phyloP scores from a whole-genome alignment of 2,888 invertebrate genomes.

The Watsonalla binaria region DNA sequence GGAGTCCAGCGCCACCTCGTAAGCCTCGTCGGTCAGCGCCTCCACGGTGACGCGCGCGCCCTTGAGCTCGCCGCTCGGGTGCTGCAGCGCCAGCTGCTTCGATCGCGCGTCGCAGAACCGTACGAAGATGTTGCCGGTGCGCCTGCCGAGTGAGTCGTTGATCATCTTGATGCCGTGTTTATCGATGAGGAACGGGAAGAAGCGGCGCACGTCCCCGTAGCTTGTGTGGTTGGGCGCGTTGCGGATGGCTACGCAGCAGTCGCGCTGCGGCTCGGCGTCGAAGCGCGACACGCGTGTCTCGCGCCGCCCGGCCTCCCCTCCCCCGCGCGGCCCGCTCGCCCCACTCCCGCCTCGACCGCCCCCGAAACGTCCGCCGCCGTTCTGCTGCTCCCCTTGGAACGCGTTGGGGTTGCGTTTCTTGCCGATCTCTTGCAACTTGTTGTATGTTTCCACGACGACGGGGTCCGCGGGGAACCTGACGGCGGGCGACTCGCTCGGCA shows the following conservation, averaged over 20 bases:
- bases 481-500: conserved; percentile 19
- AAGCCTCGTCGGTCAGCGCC: conserved; percentile 84
- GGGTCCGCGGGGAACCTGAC: conserved; percentile 50
- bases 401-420: conserved; percentile 80
- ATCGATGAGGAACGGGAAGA: conserved; percentile 90
- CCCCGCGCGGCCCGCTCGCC: conserved; percentile 30
- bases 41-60: conserved; percentile 83
- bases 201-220: conserved; percentile 88
- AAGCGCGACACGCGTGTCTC: conserved; percentile 50
- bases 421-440: conserved; percentile 66
- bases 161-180: conserved; percentile 92
- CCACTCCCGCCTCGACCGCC: conserved; percentile 23
- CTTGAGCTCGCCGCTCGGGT: conserved; percentile 82
- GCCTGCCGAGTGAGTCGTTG: conserved; percentile 87
- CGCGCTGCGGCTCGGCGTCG: conserved; percentile 40
- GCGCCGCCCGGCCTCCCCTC: conserved; percentile 35
- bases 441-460: conserved; percentile 50
- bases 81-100: conserved; percentile 84
- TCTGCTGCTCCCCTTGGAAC: conserved; percentile 62
- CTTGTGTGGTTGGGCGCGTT: conserved; percentile 86
- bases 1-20: conserved; percentile 86
- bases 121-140: conserved; percentile 89
- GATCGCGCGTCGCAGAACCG: conserved; percentile 85
- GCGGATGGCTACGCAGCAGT: conserved; percentile 83
- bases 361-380: conserved; percentile 26